Conservation (phyloP, 1,140 invertebrate species). For the Aphelenchoides fujianensis region DNA sequence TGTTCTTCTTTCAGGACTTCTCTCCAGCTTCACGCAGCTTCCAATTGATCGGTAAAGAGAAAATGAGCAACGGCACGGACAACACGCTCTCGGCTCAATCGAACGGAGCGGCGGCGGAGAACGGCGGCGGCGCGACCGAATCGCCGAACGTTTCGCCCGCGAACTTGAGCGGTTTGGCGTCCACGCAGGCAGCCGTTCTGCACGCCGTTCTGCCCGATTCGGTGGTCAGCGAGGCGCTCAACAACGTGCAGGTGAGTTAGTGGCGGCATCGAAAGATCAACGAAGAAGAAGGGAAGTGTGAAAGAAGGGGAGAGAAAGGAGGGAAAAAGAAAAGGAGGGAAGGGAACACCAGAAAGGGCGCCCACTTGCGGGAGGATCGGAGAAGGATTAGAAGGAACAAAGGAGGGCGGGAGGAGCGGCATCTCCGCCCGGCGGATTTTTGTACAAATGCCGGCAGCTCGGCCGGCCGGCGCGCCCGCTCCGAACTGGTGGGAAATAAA, state of each 20-base stretch:
- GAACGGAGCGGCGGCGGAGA: not conserved
- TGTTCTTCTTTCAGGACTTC: no score
- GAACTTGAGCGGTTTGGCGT: conserved; percentile 4
- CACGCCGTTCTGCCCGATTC: conserved; percentile 21
- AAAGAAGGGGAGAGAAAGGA: no score
- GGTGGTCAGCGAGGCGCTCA: conserved; percentile 18
- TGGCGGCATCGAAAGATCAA: no score
- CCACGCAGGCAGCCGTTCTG: conserved; percentile 16
- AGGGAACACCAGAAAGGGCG: no score
- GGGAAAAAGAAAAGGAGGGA: no score
- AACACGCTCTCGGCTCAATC: no score
- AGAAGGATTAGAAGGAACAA: not conserved
- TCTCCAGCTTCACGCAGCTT: no score
- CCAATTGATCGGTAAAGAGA: no score
- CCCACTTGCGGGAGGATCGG: no score
- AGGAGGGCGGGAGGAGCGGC: no score
- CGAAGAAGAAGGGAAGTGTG: no score
- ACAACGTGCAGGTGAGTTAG: conserved; percentile 9
- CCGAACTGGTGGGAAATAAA: conserved; percentile 7
- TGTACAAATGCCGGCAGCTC: not conserved
- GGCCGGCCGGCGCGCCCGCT: not conserved
- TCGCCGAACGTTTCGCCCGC: conserved; percentile 3
- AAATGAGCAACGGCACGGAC: no score
- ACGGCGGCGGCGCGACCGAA: not conserved
- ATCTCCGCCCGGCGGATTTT: not conserved